Conservation (phyloP, 2,888 invertebrate species). For the Drosophila mulleri region DNA sequence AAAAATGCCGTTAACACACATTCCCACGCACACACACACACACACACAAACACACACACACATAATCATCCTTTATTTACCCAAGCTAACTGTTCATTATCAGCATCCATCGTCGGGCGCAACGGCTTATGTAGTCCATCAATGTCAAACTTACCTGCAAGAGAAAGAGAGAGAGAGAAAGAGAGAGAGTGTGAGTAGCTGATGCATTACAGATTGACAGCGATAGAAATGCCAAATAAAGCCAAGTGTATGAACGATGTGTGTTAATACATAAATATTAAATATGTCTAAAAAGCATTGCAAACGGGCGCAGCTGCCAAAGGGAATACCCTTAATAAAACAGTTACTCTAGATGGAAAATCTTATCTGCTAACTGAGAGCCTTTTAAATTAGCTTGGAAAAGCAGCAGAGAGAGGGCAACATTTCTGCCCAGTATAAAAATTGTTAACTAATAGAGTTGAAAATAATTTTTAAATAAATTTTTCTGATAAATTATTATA, state of each 20-base stretch:
- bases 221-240: slow-evolving; percentile 40
- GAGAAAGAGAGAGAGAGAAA: slow-evolving; percentile 21
- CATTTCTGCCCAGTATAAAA: too few species aligned
- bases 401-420: too few species aligned
- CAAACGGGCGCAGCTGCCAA: neutral
- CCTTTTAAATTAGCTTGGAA: neutral
- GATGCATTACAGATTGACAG: slow-evolving; percentile 26
- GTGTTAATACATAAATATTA: slow-evolving; percentile 32
- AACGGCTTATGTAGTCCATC: slow-evolving; percentile 64
- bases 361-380: neutral
- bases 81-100: slow-evolving; percentile 30
- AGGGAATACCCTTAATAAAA: neutral
- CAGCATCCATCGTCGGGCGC: slow-evolving; percentile 21
- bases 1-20: slow-evolving; percentile 6
- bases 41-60: slow-evolving; percentile 9
- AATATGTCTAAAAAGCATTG: slow-evolving; percentile 20
- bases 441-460: too few species aligned
- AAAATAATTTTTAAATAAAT: too few species aligned
- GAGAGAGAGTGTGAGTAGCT: neutral
- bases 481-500: too few species aligned
- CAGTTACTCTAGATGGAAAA: neutral
- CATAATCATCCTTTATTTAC: slow-evolving; percentile 6
- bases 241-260: slow-evolving; percentile 24
- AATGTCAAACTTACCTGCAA: slow-evolving; percentile 77
- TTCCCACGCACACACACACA: slow-evolving; percentile 16